These are phyloP conservation scores for Phaenicophaeus curvirostris DNA, from an alignment of 2,797 vertebrate species.

Conservation along the genomic window DNA sequence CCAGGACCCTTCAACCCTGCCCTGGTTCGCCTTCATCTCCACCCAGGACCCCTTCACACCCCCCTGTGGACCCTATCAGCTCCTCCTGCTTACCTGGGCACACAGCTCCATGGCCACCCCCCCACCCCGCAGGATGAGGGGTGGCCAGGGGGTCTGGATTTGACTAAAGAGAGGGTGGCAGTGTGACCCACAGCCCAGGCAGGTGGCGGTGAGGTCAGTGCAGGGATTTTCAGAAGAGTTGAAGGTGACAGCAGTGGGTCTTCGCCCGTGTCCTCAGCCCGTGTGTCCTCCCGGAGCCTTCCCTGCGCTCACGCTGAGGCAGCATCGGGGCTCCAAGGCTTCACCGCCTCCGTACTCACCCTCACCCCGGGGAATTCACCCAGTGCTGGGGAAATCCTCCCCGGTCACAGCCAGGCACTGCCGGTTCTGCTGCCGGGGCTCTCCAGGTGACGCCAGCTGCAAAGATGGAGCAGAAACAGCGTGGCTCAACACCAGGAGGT, in stretches of 20 bases:
- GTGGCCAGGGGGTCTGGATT: neutral
- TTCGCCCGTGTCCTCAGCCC: neutral
- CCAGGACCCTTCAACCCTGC: too few relatives aligned
- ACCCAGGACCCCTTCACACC: too few relatives aligned
- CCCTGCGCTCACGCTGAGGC: rapidly evolving
- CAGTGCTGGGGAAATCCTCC: neutral
- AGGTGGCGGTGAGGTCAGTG: neutral
- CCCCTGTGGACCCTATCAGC: too few relatives aligned
- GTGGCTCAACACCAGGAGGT: too few relatives aligned
- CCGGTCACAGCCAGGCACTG: neutral
- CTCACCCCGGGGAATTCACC: neutral
- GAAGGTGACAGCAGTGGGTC: neutral
- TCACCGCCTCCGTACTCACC: neutral
- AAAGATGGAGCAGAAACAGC: too few relatives aligned
- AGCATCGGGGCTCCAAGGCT: rapidly evolving
- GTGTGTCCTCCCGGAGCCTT: rapidly evolving
- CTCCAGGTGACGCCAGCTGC: too few relatives aligned
- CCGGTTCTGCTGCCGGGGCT: too few relatives aligned
- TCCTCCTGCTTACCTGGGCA: neutral
- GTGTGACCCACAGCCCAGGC: too few relatives aligned
- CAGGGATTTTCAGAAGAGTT: neutral
- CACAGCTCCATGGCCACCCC: neutral
- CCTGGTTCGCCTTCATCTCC: too few relatives aligned
- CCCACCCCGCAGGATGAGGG: neutral
- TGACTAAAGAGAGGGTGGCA: too few relatives aligned